phyloP scores from a whole-genome alignment of 2,113 vertebrate genomes.

The Brachypodius melanocephalos region DNA sequence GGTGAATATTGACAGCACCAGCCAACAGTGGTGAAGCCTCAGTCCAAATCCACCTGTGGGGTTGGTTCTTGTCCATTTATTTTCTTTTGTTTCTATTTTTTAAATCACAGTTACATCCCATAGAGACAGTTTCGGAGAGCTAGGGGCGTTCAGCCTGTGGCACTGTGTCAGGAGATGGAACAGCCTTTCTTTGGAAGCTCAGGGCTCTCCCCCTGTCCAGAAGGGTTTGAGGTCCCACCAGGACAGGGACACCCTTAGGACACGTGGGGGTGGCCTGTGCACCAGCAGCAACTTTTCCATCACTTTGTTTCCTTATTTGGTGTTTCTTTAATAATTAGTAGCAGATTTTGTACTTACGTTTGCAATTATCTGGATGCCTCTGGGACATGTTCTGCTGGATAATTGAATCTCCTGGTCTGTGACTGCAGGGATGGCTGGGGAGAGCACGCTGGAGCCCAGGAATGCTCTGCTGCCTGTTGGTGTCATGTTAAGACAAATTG shows the following conservation, averaged over 20 bases:
- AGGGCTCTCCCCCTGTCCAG: not conserved
- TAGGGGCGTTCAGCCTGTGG: not conserved
- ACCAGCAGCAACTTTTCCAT: not conserved
- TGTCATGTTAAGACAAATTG: not conserved
- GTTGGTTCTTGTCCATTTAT: rapidly evolving
- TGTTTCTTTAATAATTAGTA: slow-evolving; percentile 42
- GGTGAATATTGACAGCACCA: not conserved
- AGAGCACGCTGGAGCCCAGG: not conserved
- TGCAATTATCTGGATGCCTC: slow-evolving; percentile 41
- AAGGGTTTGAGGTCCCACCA: not conserved
- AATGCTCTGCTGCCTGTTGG: not conserved
- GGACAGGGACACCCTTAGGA: not conserved
- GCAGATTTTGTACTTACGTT: slow-evolving; percentile 38
- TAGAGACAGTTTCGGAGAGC: not conserved
- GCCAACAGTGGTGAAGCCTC: not conserved
- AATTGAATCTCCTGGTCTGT: slow-evolving; percentile 38
- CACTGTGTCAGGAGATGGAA: not conserved
- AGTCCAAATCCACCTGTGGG: not conserved
- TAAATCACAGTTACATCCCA: not conserved
- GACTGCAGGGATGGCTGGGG: not conserved
- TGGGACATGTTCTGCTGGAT: slow-evolving; percentile 20
- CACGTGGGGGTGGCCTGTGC: rapidly evolving
- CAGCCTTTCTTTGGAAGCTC: not conserved
- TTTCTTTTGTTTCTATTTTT: not conserved
- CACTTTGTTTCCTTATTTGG: slow-evolving; percentile 7